Evolutionary conservation across 2,797 vertebrate genomes (phyloP).

Genomic region (Prionace glauca): DNA sequence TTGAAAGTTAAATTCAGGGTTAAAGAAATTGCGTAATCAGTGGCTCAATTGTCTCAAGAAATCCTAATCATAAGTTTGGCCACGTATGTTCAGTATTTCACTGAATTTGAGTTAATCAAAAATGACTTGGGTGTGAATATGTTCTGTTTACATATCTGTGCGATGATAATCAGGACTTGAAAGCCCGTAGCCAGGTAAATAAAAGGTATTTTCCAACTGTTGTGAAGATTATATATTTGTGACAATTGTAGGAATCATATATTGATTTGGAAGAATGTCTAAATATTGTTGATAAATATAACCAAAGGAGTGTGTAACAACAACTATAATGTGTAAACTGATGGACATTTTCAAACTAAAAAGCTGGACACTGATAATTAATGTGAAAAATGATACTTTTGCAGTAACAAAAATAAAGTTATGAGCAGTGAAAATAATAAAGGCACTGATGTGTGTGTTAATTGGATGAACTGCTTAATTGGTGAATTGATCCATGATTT

Average conservation of each 20-base stretch:
- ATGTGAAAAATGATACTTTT: neutral
- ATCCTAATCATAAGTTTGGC: neutral
- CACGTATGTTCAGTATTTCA: neutral
- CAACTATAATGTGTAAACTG: neutral
- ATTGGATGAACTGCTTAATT: neutral
- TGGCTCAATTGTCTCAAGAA: neutral
- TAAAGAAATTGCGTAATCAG: neutral
- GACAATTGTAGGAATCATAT: neutral
- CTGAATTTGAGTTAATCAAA: neutral
- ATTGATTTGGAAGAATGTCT: neutral
- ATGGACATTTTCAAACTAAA: constrained; percentile 6
- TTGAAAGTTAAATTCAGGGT: neutral
- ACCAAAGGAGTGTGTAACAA: neutral
- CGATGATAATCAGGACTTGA: neutral
- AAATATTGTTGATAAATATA: neutral
- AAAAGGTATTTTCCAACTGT: neutral
- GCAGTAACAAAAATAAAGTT: neutral
- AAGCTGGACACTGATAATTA: neutral
- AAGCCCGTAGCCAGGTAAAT: neutral
- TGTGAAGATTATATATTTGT: neutral
- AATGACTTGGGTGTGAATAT: neutral
- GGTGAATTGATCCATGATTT: neutral
- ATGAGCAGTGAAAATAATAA: neutral
- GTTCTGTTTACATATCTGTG: neutral
- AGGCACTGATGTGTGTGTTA: neutral